phyloP scores from a whole-genome alignment of 2,113 vertebrate species.

The Agapornis roseicollis region DNA sequence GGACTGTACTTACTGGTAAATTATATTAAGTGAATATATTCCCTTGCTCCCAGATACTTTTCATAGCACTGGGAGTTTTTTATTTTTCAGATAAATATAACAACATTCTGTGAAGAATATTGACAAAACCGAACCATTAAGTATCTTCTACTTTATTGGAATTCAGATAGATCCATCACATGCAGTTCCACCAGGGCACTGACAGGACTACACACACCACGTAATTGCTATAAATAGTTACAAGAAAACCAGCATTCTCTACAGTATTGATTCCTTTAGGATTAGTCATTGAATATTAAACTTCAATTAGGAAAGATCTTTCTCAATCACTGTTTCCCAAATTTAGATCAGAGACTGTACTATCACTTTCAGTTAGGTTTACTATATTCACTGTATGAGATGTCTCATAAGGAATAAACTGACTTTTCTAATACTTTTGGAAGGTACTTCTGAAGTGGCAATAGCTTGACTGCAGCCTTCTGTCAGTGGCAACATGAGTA shows the following conservation, averaged over 20 bases:
- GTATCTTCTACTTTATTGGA: not conserved
- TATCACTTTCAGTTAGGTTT: slow-evolving; percentile 40
- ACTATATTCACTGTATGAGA: not conserved
- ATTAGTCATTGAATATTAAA: slow-evolving; percentile 37
- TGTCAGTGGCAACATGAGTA: not conserved
- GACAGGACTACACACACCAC: not conserved
- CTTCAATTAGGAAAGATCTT: slow-evolving; percentile 38
- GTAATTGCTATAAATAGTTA: slow-evolving; percentile 7
- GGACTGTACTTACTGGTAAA: not conserved
- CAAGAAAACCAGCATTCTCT: not conserved
- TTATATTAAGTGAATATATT: not conserved
- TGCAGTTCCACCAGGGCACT: not conserved
- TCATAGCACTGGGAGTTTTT: not conserved
- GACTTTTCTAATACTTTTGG: not conserved
- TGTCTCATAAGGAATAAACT: not conserved
- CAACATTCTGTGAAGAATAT: not conserved
- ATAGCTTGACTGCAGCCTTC: not conserved
- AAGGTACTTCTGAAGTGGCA: not conserved
- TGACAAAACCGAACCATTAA: not conserved
- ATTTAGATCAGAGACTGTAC: not conserved
- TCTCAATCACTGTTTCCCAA: not conserved
- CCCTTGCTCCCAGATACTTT: not conserved
- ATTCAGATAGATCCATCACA: not conserved
- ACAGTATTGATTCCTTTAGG: not conserved
- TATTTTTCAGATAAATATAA: not conserved